A percentile compares a stretch with the other conserved stretches of the same genome.
Conservation (phyloP, 2,797 vertebrate genomes). For the Pampus argenteus region DNA sequence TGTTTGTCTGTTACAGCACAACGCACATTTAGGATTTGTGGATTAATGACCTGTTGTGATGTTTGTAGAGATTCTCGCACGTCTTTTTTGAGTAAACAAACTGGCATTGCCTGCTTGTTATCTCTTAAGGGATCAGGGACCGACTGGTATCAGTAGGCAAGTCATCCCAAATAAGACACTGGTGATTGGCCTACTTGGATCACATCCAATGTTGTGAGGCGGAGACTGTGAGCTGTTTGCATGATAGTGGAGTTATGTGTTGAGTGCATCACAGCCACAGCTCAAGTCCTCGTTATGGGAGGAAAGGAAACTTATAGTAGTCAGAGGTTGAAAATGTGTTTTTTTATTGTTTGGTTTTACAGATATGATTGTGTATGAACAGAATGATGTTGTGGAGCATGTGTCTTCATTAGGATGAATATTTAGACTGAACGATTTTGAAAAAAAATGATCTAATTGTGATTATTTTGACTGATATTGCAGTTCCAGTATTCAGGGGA, state of each 20-base stretch:
- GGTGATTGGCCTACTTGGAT: constrained; percentile 81
- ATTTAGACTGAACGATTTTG: too few species aligned
- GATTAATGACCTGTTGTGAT: constrained; percentile 40
- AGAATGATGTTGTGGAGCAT: background rate
- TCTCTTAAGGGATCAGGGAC: constrained; percentile 46
- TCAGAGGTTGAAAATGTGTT: background rate
- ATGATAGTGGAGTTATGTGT: constrained; percentile 54
- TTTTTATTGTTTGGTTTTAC: background rate
- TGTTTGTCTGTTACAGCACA: constrained; percentile 7
- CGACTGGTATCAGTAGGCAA: constrained; percentile 62
- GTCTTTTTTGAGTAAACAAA: constrained; percentile 36
- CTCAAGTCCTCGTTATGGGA: constrained; percentile 11
- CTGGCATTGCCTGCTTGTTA: constrained; percentile 41
- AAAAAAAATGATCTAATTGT: too few species aligned
- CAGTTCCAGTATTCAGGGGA: too few species aligned
- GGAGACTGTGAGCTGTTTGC: constrained; percentile 68
- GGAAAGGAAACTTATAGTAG: background rate
- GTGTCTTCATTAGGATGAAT: background rate
- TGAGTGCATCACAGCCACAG: constrained; percentile 22
- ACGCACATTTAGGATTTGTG: constrained; percentile 21
- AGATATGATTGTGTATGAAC: background rate
- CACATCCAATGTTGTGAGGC: constrained; percentile 68
- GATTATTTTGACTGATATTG: too few species aligned
- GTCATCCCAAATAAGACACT: constrained; percentile 64
- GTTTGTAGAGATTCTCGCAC: constrained; percentile 35